Evolutionary conservation across 2,113 vertebrate genomes (phyloP), one percentile per base, ranked within the genome.

Genomic region (Tricholaema leucomelas): DNA sequence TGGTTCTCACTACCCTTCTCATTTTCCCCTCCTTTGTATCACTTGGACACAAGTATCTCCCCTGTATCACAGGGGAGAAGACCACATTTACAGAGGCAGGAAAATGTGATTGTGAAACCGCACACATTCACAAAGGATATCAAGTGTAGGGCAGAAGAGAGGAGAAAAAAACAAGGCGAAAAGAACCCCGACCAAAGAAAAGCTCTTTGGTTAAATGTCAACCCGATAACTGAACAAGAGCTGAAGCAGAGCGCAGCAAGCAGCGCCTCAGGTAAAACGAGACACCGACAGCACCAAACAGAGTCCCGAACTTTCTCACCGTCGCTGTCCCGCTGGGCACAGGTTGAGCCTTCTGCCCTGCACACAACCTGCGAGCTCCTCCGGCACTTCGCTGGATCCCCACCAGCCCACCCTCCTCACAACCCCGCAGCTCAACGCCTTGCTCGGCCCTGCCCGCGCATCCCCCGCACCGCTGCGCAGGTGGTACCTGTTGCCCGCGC

Each of bases 41-140:
- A 28, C 8, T 30, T 8, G 52, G 84, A 85, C 67, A 36, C 9
- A 24, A 48, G 30, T 8, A n/a, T n/a, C n/a, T n/a, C n/a, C n/a
- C n/a, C n/a, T n/a, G n/a, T n/a, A n/a, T n/a, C n/a, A n/a, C n/a
- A n/a, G n/a, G 56, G 38, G 82, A 88, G 55, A 91, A 88, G 91
- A 87, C 63, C 81, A 30, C 28, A 20, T 50, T 55, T 70, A 38
- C 25, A 77, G 92, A 88, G 78, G 72, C 60, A 92, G 92, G 89
- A 67, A 95, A 95, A 93, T 33, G 67, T n/a, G 78, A 93, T 67
- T 77, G 15, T 16, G 42, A 93, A 94, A 96, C 78, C 87, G 50
- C 84, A 80, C 66, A 36, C 73, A 33, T 56, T 44, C 7, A 2
- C 27, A n/a, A 55, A 83, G 82, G 7, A 11, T 38, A 70, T 18